These are phyloP conservation scores for Melanophora roralis DNA, from an alignment of 2,888 invertebrate genomes.

Conservation along the genomic window DNA sequence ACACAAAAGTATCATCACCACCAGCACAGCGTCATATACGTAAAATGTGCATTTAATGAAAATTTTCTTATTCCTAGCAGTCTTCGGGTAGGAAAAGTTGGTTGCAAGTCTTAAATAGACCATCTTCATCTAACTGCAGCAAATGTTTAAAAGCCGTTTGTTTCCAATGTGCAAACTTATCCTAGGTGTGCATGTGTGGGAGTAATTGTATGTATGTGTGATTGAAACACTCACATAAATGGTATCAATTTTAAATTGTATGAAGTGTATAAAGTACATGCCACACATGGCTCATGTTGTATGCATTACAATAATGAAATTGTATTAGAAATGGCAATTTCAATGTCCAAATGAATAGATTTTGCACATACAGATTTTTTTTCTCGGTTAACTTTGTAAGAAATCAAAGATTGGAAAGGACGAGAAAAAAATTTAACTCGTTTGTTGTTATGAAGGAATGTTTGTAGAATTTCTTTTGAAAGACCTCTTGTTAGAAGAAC, in stretches of 20 bases:
- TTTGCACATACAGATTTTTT: background rate
- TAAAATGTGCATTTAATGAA: constrained; percentile 25
- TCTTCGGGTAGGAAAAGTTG: background rate
- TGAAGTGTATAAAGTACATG: constrained; percentile 41
- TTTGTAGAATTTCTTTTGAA: constrained; percentile 1
- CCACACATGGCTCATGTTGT: constrained; percentile 52
- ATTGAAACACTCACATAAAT: background rate
- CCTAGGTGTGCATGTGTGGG: too few relatives aligned
- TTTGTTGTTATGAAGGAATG: constrained; percentile 6
- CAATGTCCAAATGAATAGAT: constrained; percentile 35
- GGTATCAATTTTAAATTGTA: constrained; percentile 47
- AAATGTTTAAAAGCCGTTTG: constrained; percentile 27
- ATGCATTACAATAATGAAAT: constrained; percentile 45
- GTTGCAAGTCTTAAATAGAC: background rate
- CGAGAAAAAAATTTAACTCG: background rate
- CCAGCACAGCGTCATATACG: background rate
- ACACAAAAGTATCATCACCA: constrained; percentile 42
- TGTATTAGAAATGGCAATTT: constrained; percentile 45
- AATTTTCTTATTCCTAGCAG: constrained; percentile 41
- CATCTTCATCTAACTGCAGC: constrained; percentile 7
- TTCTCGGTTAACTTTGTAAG: background rate
- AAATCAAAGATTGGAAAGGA: constrained; percentile 16
- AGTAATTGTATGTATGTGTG: constrained; percentile 20
- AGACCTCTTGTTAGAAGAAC: constrained; percentile 46
- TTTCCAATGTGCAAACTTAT: constrained; percentile 30